These are phyloP conservation scores for Eupithecia centaureata DNA, from an alignment of 2,888 invertebrate species.

Conservation along the genomic window DNA sequence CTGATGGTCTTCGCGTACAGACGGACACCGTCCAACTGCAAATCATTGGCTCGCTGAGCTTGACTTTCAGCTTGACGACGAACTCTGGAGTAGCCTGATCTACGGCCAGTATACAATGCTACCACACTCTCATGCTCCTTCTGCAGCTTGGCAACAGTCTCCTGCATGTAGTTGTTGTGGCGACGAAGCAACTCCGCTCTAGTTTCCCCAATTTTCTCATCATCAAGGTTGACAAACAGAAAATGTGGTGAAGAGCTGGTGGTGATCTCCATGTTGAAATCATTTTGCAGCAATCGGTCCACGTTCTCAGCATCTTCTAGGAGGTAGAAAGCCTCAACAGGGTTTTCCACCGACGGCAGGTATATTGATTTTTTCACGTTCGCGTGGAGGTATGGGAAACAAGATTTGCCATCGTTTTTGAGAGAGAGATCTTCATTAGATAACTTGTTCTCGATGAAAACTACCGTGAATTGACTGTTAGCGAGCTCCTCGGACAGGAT, in stretches of 20 bases:
- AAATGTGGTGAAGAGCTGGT: conserved; percentile 74
- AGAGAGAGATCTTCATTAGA: conserved; percentile 85
- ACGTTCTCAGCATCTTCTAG: conserved; percentile 69
- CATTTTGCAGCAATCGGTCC: conserved; percentile 66
- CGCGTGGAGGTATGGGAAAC: conserved; percentile 69
- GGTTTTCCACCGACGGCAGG: conserved; percentile 85
- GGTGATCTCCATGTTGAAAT: conserved; percentile 64
- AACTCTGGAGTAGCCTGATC: conserved; percentile 71
- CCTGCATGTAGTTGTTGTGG: conserved; percentile 85
- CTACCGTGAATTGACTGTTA: conserved; percentile 69
- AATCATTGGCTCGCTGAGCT: conserved; percentile 31
- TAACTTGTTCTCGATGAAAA: conserved; percentile 82
- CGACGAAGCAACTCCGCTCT: conserved; percentile 81
- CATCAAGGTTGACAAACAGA: conserved; percentile 83
- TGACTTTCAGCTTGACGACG: conserved; percentile 59
- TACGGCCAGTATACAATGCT: conserved; percentile 83
- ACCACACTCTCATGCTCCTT: conserved; percentile 75
- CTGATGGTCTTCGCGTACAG: conserved; percentile 51
- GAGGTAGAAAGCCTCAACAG: conserved; percentile 81
- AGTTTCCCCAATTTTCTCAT: conserved; percentile 82
- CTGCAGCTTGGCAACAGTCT: conserved; percentile 77
- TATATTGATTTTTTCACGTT: conserved; percentile 74
- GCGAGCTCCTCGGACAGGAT: conserved; percentile 66
- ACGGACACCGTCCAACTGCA: conserved; percentile 54
- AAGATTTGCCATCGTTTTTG: conserved; percentile 69